These are phyloP conservation scores for Hiodon tergisus DNA, from an alignment of 2,113 vertebrate species.

Conservation along the genomic window DNA sequence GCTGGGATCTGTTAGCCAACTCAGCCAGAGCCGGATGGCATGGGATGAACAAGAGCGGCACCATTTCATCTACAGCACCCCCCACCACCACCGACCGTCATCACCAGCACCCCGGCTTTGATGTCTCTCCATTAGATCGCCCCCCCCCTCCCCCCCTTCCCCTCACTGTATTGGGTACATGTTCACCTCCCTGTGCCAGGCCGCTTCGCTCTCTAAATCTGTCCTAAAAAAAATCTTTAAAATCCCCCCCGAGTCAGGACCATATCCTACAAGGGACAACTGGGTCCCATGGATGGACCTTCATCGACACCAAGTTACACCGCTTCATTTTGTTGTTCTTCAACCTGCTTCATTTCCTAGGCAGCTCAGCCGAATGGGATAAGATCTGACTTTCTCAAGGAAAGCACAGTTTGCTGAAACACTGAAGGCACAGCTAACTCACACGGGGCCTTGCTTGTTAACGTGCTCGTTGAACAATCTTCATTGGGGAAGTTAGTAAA, in stretches of 20 bases:
- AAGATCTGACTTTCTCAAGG: too few relatives aligned
- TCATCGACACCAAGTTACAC: too few relatives aligned
- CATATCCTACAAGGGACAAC: background rate
- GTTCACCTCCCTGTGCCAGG: conserved; percentile 12
- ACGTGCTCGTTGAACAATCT: too few relatives aligned
- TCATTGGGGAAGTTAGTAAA: too few relatives aligned
- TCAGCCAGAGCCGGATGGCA: conserved; percentile 47
- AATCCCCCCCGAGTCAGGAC: background rate
- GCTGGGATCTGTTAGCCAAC: conserved; percentile 51
- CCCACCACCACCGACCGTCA: background rate
- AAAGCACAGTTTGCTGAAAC: too few relatives aligned
- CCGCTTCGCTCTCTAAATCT: background rate
- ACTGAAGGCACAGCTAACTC: too few relatives aligned
- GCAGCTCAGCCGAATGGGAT: too few relatives aligned
- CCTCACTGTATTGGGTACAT: conserved; percentile 30
- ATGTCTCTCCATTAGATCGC: conserved; percentile 63
- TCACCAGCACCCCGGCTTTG: conserved; percentile 49
- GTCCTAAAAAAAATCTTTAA: background rate
- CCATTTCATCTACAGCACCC: conserved; percentile 45
- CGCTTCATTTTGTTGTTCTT: too few relatives aligned
- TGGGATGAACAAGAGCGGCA: conserved; percentile 49
- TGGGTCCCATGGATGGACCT: background rate
- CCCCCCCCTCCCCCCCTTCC: conserved; percentile 38
- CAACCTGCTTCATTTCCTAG: too few relatives aligned
- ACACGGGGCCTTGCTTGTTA: too few relatives aligned